Evolutionary conservation across 2,113 vertebrate genomes (phyloP).

Genomic region (Sturnira hondurensis): DNA sequence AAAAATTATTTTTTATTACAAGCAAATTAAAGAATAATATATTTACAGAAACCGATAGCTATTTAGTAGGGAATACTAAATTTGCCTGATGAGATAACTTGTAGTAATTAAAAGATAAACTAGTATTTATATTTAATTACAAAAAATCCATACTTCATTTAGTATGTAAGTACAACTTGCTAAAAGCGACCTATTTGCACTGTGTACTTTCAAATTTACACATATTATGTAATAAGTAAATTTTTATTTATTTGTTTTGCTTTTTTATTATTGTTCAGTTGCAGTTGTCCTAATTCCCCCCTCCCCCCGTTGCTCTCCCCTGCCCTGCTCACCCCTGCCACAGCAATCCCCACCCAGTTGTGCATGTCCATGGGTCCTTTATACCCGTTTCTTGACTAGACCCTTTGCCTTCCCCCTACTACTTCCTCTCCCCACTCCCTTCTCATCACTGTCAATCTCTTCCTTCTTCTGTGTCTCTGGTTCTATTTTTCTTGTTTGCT

Average conservation of each 20-base stretch:
- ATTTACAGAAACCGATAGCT: not conserved
- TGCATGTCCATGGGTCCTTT: too few relatives aligned
- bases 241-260: not conserved
- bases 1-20: constrained; percentile 15
- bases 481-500: too few relatives aligned
- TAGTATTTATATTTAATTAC: constrained; percentile 51
- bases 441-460: too few relatives aligned
- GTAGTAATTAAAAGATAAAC: constrained; percentile 59
- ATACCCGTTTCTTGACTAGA: too few relatives aligned
- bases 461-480: too few relatives aligned
- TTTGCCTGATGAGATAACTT: constrained; percentile 44
- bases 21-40: constrained; percentile 41
- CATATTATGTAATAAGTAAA: constrained; percentile 14
- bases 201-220: constrained; percentile 7
- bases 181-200: not conserved
- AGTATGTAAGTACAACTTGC: constrained; percentile 28
- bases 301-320: too few relatives aligned
- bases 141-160: constrained; percentile 46
- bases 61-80: constrained; percentile 4
- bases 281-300: too few relatives aligned
- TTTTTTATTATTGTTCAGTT: too few relatives aligned
- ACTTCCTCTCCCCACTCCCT: too few relatives aligned
- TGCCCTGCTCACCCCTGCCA: too few relatives aligned
- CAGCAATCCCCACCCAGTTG: too few relatives aligned
- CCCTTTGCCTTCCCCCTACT: too few relatives aligned